A percentile compares a stretch with the other conserved stretches of the same genome.
Evolutionary conservation across 2,797 vertebrate species (phyloP).

Genomic region (Helarctos malayanus): DNA sequence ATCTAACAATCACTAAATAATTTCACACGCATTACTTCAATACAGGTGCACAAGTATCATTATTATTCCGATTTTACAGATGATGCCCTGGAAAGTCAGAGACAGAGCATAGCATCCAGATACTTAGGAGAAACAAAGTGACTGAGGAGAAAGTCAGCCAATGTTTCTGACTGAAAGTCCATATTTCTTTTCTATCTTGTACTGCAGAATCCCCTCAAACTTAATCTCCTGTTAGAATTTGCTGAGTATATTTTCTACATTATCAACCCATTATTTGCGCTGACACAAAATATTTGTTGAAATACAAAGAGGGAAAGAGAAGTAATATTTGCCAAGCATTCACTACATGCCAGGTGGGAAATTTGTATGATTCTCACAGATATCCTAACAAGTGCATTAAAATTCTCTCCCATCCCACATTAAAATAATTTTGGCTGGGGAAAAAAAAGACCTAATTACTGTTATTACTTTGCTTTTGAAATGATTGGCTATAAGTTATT

Average conservation of each 20-base stretch:
- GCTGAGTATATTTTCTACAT: background rate
- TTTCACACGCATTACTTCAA: background rate
- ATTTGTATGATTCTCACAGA: background rate
- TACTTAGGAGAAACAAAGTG: background rate
- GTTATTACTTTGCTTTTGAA: constrained; percentile 36
- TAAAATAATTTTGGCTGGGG: background rate
- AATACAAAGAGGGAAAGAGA: background rate
- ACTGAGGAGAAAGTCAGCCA: background rate
- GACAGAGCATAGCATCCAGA: accelerated
- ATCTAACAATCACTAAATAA: background rate
- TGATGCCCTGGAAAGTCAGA: background rate
- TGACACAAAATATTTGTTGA: background rate
- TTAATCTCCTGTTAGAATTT: background rate
- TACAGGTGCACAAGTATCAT: background rate
- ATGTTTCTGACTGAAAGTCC: background rate
- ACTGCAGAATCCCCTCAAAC: background rate
- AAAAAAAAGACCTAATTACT: background rate
- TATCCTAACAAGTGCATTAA: constrained; percentile 12
- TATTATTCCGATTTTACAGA: background rate
- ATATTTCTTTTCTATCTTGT: background rate
- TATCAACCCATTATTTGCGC: background rate
- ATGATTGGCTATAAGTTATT: background rate
- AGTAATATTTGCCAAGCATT: background rate
- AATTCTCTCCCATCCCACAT: background rate
- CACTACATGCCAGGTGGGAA: background rate